Percentiles rank a stretch among this genome's conserved stretches.
Evolutionary conservation across 1,140 invertebrate species (phyloP).

Genomic region (Caenorhabditis tropicalis): DNA sequence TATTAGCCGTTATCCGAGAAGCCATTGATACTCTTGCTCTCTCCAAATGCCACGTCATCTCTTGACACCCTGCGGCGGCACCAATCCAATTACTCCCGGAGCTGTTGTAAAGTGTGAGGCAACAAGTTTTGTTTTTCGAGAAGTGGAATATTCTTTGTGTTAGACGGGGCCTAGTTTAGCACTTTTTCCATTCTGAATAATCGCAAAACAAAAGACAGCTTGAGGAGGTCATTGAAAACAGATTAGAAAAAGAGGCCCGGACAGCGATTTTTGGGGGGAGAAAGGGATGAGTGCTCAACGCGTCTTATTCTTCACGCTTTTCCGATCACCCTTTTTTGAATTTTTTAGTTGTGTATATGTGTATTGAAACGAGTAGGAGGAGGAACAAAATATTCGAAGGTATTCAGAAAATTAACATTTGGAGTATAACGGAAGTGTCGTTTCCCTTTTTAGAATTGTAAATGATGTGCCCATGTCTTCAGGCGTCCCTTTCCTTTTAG

Average conservation of each 20-base stretch:
- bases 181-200: not conserved
- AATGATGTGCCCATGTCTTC: constrained; percentile 3
- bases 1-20: too few relatives aligned
- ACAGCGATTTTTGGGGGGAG: not conserved
- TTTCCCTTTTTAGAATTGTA: constrained; percentile 39
- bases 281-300: constrained; percentile 17
- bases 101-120: not conserved
- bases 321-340: not conserved
- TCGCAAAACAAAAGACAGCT: constrained; percentile 10
- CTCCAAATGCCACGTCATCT: not conserved
- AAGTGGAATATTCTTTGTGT: not conserved
- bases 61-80: constrained; percentile 22
- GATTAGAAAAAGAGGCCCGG: constrained; percentile 26
- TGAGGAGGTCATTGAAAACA: constrained; percentile 32
- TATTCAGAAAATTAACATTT: constrained; percentile 40
- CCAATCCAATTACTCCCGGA: constrained; percentile 25
- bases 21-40: not conserved
- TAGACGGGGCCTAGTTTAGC: not conserved
- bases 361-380: not conserved
- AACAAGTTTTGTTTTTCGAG: not conserved
- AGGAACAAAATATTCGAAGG: not conserved
- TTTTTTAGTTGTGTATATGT: not conserved
- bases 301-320: not conserved
- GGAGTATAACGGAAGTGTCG: constrained; percentile 35
- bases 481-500: not conserved